These are phyloP conservation scores for Anticlea derivata DNA, from an alignment of 2,888 invertebrate genomes.

Conservation along the genomic window DNA sequence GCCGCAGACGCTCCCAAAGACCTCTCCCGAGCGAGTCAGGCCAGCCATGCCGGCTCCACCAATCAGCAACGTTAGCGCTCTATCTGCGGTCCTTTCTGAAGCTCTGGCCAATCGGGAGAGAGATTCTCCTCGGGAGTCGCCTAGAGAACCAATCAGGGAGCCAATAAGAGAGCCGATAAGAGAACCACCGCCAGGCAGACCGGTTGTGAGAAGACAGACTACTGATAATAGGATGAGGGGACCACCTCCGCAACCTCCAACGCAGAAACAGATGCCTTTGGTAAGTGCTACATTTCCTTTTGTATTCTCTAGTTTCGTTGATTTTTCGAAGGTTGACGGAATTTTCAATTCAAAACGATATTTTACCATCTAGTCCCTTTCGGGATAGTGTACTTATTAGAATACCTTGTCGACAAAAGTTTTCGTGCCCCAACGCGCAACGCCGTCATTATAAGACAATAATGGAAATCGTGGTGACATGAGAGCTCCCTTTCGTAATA, in stretches of 20 bases:
- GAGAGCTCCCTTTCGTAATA: no score
- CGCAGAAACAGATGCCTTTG: conserved; percentile 87
- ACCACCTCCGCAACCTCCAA: conserved; percentile 92
- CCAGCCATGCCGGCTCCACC: conserved; percentile 47
- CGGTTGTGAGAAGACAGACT: conserved; percentile 59
- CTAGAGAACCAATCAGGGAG: conserved; percentile 68
- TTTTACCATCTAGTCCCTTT: no score
- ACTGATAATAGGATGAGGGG: conserved; percentile 83
- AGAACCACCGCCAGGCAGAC: conserved; percentile 21
- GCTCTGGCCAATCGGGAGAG: conserved; percentile 59
- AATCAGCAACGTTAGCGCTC: conserved; percentile 57
- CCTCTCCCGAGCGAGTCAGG: conserved; percentile 64
- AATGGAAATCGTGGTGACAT: no score
- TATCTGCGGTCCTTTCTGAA: conserved; percentile 69
- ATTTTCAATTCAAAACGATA: no score
- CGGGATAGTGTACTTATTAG: no score
- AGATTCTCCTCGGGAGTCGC: conserved; percentile 43
- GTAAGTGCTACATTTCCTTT: conserved; percentile 60
- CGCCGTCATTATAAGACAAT: no score
- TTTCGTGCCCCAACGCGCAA: no score
- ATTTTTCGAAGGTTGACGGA: no score
- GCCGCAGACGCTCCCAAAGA: conserved; percentile 49
- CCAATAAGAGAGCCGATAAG: conserved; percentile 54
- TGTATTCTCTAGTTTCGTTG: no score
- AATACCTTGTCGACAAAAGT: no score